phyloP scores from a whole-genome alignment of 2,888 invertebrate species.

The Rhabditoides inermis region DNA sequence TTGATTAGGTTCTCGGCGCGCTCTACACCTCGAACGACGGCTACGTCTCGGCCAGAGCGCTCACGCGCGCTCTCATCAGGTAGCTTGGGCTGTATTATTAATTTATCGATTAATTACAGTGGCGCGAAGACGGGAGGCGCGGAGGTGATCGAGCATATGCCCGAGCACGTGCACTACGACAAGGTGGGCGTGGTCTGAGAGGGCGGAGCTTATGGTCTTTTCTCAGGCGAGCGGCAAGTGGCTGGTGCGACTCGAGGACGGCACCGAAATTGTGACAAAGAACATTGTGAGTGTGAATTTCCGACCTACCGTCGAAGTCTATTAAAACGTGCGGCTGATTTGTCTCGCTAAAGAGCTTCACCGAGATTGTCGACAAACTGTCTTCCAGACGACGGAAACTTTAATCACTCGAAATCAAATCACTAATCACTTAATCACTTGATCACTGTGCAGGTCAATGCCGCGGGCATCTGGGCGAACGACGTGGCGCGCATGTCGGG shows the following conservation, averaged over 20 bases:
- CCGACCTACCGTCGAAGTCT: too few relatives aligned
- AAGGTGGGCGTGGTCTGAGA: conserved; percentile 47
- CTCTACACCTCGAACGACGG: conserved; percentile 55
- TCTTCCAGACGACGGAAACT: too few relatives aligned
- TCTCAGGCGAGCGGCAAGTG: conserved; percentile 14
- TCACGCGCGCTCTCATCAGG: conserved; percentile 51
- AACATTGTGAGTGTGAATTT: conserved; percentile 56
- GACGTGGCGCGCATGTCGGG: conserved; percentile 54
- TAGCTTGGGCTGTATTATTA: background rate
- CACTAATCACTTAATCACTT: too few relatives aligned
- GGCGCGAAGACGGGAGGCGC: conserved; percentile 54
- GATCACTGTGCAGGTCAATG: too few relatives aligned
- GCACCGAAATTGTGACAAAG: too few relatives aligned
- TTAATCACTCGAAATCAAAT: too few relatives aligned
- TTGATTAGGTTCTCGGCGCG: conserved; percentile 53
- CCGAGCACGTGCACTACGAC: conserved; percentile 30
- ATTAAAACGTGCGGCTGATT: conserved; percentile 32
- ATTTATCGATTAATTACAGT: too few relatives aligned
- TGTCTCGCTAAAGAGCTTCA: background rate
- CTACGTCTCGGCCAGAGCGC: conserved; percentile 55
- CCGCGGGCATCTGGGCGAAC: conserved; percentile 55
- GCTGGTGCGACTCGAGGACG: conserved; percentile 21
- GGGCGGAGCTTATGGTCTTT: background rate
- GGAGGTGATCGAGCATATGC: conserved; percentile 42
- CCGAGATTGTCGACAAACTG: too few relatives aligned